Evolutionary conservation across 1,140 invertebrate genomes (phyloP), one percentile per base, ranked within the genome.

Genomic region (Helicoverpa zea): DNA sequence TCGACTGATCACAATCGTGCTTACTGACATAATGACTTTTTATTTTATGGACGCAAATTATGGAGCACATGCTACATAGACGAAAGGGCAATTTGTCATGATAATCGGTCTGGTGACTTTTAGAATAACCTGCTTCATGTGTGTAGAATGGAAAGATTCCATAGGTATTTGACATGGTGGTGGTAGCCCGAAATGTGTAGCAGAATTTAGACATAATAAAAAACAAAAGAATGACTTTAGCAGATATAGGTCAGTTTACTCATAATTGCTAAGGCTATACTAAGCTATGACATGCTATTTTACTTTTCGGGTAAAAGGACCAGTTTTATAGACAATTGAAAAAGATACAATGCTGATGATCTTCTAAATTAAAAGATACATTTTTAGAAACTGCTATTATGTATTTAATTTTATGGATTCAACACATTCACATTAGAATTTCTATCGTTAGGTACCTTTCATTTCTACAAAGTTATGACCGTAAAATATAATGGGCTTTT

Each of bases 1-100:
- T 83, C 80, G 77, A 78, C 80, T 82, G 79, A 80, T 77, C 64
- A 58, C 64, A 58, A 70, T 79, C 64, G 73, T 61, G 58, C 56
- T 59, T 56, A 23, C 72, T 43, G 16, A 63, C 18, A 75, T 61
- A 59, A 63, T 75, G 56, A 75, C 58, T 61, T 73, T 3, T 43
- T 73, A 73, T 73, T 73, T 56, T 54, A 52, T 52, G 49, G 49
- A 29, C 47, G n/a, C 9, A 72, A 29, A 72, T 72, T 72, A 72
- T 72, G 47, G 68, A 14, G 68, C 49, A 54, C 23, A 54, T 70
- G 43, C 29, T 70, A 70, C 43, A 52, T 52, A 52, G 47, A 51
- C 52, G 66, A 52, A 52, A 18, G 47, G 49, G 23, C 14, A 14
- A 72, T 11, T 72, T 30, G 68, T 72, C 68, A n/a, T 12, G 52